Evolutionary conservation across 92 coral and sea anemone species (phyloP), one percentile per base, ranked within the genome.

Genomic region (Porites cylindrica): DNA sequence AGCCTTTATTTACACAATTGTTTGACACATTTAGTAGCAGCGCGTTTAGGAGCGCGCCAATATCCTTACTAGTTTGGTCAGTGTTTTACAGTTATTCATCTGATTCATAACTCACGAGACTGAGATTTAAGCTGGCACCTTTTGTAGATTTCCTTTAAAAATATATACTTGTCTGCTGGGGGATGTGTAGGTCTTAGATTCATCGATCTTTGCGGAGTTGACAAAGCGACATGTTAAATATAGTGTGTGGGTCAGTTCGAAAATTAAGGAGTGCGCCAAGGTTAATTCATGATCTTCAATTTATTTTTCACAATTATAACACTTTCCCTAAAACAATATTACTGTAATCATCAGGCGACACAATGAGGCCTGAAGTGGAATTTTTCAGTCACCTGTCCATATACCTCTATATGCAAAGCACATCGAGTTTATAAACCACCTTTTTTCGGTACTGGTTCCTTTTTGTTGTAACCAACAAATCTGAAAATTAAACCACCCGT

Each of bases 261-360:
- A 79, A 63, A 79, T 62, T 61, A 18, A 62, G 84, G 70, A 65
- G 71, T 63, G 71, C 16, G 64, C 68, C 14, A 61, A 77, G 24
- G 17, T 56, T 56, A 60, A 50, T 51, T 50, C 20, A 65, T 56
- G 59, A 59, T 19, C 47, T 69, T 24, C 26, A 24, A 24, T 24
- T 24, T 24, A 24, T 24, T 24, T 24, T 24, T 24, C 26, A 24
- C 26, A 21, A 51, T 61, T 61, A 64, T 23, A 10, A 3, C 10
- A 59, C 69, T 60, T 79, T 79, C 24, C 71, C 10, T 60, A 6
- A 68, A 61, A 17, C 47, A 43, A 29, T 51, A 77, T 77, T 77
- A 19, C 69, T 77, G 81, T 56, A 20, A 77, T 77, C 50, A 56
- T 51, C 66, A 51, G 81, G 66, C 81, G 53, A 77, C 66, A 56